Evolutionary conservation across 1,140 invertebrate species (phyloP).

Genomic region (Triops cancriformis): DNA sequence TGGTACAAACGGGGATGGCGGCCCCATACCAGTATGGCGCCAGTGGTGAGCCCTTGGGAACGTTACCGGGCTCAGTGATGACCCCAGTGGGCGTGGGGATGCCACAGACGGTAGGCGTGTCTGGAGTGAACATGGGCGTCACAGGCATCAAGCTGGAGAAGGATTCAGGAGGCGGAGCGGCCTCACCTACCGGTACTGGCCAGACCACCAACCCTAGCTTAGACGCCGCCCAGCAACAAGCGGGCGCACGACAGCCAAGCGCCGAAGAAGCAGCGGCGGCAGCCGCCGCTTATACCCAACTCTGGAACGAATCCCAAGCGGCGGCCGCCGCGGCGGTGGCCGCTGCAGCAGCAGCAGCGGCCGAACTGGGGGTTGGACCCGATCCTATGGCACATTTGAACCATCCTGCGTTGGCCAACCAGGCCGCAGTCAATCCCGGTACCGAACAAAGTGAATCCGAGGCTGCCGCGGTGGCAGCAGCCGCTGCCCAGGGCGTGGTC

Average conservation of each 20-base stretch:
- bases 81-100: slow-evolving; percentile 29
- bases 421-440: slow-evolving; percentile 16
- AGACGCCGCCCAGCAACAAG: slow-evolving; percentile 2
- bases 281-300: slow-evolving; percentile 35
- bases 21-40: slow-evolving; percentile 66
- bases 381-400: slow-evolving; percentile 42
- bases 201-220: background rate
- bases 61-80: slow-evolving; percentile 1
- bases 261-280: slow-evolving; percentile 45
- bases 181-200: slow-evolving; percentile 36
- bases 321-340: slow-evolving; percentile 38
- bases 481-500: slow-evolving; percentile 31
- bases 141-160: slow-evolving; percentile 50
- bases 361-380: slow-evolving; percentile 43
- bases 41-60: slow-evolving; percentile 37
- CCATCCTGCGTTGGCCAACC: slow-evolving; percentile 26
- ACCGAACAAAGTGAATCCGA: slow-evolving; percentile 41
- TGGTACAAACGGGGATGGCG: slow-evolving; percentile 87
- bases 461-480: slow-evolving; percentile 76
- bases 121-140: background rate
- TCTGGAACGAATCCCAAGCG: slow-evolving; percentile 11
- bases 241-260: slow-evolving; percentile 34
- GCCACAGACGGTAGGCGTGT: slow-evolving; percentile 38
- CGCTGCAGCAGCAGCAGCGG: slow-evolving; percentile 40
- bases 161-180: slow-evolving; percentile 38